These are phyloP conservation scores for Dysdera silvatica DNA, from an alignment of 1,140 invertebrate genomes.

Conservation along the genomic window DNA sequence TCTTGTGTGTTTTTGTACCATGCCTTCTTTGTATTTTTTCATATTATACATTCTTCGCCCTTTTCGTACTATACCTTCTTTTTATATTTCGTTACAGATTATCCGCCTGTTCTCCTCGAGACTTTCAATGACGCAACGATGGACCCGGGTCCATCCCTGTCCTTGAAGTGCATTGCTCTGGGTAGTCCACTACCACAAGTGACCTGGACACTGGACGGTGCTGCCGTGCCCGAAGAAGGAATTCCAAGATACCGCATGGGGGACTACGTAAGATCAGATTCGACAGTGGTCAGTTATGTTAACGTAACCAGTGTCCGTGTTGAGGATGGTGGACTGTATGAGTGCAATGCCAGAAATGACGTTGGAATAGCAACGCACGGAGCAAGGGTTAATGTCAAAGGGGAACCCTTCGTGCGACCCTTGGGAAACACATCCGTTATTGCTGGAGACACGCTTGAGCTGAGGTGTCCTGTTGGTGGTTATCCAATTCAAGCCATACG, in stretches of 20 bases:
- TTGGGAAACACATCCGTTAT: slow-evolving; percentile 47
- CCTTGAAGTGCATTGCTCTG: slow-evolving; percentile 72
- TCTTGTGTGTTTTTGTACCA: no score
- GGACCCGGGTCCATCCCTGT: slow-evolving; percentile 71
- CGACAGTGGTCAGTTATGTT: slow-evolving; percentile 43
- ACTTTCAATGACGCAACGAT: slow-evolving; percentile 50
- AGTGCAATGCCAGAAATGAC: slow-evolving; percentile 41
- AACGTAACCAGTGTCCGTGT: slow-evolving; percentile 44
- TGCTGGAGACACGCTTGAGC: slow-evolving; percentile 42
- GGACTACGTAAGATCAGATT: slow-evolving; percentile 35
- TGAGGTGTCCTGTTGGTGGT: slow-evolving; percentile 39
- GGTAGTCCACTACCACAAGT: slow-evolving; percentile 66
- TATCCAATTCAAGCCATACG: slow-evolving; percentile 41
- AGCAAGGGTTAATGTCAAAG: slow-evolving; percentile 35
- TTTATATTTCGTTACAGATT: slow-evolving; percentile 32
- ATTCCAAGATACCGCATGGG: slow-evolving; percentile 37
- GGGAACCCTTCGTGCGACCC: slow-evolving; percentile 43
- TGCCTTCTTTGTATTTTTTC: no score
- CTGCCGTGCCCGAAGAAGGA: slow-evolving; percentile 40
- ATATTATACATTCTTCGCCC: no score
- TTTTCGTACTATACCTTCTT: no score
- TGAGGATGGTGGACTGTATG: slow-evolving; percentile 45
- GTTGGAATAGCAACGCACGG: slow-evolving; percentile 39
- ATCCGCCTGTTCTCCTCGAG: slow-evolving; percentile 35
- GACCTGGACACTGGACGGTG: slow-evolving; percentile 47